These are phyloP conservation scores for Tipula helvola DNA, from an alignment of 2,888 invertebrate genomes.

Conservation along the genomic window DNA sequence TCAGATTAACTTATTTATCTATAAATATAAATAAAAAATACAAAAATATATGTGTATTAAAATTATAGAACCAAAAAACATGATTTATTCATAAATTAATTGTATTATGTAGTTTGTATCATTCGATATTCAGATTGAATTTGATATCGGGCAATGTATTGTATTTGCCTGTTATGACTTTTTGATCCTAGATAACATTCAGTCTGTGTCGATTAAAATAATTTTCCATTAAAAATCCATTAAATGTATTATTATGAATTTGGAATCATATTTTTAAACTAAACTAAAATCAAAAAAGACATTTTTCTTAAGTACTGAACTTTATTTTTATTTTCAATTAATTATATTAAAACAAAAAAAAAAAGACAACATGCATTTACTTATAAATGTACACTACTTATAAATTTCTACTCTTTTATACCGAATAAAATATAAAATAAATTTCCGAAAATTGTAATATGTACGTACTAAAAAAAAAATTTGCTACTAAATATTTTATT, in stretches of 20 bases:
- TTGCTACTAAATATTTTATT: background rate
- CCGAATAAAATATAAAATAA: background rate
- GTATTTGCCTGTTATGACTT: background rate
- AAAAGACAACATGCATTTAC: background rate
- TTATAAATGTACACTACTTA: background rate
- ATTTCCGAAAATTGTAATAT: background rate
- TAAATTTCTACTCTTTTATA: background rate
- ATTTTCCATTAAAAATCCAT: background rate
- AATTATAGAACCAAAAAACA: background rate
- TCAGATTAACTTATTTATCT: background rate
- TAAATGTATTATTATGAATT: background rate
- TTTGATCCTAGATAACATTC: background rate
- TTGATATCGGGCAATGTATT: background rate
- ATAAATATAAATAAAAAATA: background rate
- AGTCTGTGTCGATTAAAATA: background rate
- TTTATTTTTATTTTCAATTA: background rate
- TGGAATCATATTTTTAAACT: background rate
- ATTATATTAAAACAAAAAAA: background rate
- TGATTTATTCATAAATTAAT: background rate
- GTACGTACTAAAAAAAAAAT: background rate
- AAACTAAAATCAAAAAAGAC: background rate
- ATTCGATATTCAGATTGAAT: background rate
- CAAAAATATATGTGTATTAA: background rate
- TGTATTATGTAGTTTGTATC: background rate
- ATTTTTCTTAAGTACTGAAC: background rate